phyloP scores from a whole-genome alignment of 2,797 vertebrate species.

The Manis javanica region DNA sequence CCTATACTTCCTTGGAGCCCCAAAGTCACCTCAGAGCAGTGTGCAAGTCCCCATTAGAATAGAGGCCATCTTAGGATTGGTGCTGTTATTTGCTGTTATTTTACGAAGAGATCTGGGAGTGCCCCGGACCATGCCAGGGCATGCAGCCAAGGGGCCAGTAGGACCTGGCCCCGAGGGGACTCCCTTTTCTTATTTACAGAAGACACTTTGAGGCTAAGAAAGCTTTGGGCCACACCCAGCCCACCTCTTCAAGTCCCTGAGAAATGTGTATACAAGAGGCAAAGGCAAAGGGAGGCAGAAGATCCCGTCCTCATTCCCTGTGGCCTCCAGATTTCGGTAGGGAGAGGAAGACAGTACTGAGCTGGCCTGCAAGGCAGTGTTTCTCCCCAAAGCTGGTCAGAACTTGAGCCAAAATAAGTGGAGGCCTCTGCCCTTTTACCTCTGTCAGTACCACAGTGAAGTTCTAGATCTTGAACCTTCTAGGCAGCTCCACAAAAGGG shows the following conservation, averaged over 20 bases:
- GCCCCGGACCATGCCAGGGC: background rate
- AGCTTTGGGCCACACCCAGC: background rate
- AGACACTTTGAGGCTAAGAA: background rate
- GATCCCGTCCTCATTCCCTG: background rate
- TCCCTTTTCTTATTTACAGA: background rate
- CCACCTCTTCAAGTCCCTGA: too few relatives aligned
- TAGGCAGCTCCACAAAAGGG: background rate
- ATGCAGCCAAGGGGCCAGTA: background rate
- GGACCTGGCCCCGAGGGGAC: rapidly evolving
- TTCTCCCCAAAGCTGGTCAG: background rate
- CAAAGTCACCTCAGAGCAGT: background rate
- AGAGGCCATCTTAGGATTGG: background rate
- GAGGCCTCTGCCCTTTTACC: background rate
- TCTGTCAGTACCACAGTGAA: background rate
- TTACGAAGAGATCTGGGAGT: background rate
- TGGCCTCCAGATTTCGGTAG: background rate
- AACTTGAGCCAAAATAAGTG: background rate
- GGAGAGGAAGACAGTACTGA: background rate
- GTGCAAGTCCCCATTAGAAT: background rate
- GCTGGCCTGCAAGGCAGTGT: background rate
- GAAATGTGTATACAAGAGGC: background rate
- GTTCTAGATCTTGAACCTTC: background rate
- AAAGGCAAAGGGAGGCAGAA: background rate
- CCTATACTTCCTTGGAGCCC: background rate
- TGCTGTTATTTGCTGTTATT: background rate